These are phyloP conservation scores for Crypturellus tataupa DNA, from an alignment of 2,797 vertebrate species.

Conservation along the genomic window DNA sequence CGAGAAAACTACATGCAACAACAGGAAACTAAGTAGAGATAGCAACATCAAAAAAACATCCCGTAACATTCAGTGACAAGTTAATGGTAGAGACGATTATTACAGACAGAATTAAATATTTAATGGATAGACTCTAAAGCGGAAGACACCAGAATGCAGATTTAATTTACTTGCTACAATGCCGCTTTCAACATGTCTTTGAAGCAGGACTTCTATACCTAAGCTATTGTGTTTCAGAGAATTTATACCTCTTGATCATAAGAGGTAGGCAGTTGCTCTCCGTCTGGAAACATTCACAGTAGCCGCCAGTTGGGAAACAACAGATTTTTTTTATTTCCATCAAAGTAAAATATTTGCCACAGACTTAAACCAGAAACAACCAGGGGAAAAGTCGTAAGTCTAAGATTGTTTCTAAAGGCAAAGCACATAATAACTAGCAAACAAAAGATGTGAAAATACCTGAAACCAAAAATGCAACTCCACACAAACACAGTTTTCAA, in stretches of 20 bases:
- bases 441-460: background rate
- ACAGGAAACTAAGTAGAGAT: background rate
- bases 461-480: background rate
- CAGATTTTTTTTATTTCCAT: background rate
- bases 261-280: background rate
- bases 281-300: background rate
- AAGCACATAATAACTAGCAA: background rate
- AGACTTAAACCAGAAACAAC: conserved; percentile 1
- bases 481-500: background rate
- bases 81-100: background rate
- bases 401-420: background rate
- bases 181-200: background rate
- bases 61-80: background rate
- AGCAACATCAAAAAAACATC: background rate
- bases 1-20: background rate
- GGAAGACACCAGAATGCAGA: background rate
- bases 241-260: background rate
- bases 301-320: background rate
- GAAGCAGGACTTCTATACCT: background rate
- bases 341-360: background rate
- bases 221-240: background rate
- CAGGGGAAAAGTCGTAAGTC: background rate
- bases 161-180: conserved; percentile 13
- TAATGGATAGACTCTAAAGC: background rate
- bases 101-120: background rate